Percentiles rank a stretch among this genome's conserved stretches.
These are phyloP conservation scores for Tetrax tetrax DNA, from an alignment of 2,113 vertebrate genomes.

Conservation along the genomic window DNA sequence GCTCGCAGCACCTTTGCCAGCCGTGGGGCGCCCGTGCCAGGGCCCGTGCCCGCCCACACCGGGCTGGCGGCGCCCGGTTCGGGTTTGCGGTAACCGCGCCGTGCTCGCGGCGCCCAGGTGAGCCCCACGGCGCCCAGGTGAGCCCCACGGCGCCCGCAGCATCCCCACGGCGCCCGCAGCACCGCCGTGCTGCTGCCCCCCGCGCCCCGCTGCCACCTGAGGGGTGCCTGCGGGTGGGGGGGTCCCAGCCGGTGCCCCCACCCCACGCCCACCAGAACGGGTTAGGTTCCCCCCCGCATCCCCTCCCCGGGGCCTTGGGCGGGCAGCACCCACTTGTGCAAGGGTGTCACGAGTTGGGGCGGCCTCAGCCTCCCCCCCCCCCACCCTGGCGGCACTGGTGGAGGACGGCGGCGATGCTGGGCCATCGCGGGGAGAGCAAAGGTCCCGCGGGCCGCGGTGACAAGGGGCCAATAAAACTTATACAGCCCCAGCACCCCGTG, in stretches of 20 bases:
- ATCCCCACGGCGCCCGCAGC: not conserved
- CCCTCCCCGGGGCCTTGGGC: not conserved
- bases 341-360: slow-evolving; percentile 6
- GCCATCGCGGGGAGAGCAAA: not conserved
- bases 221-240: too few species aligned
- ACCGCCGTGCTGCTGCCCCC: not conserved
- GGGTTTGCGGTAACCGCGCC: not conserved
- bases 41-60: not conserved
- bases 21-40: accelerated
- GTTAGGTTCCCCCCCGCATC: not conserved
- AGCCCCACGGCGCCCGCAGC: accelerated
- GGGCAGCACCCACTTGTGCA: not conserved
- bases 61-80: not conserved
- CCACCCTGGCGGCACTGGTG: not conserved
- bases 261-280: not conserved
- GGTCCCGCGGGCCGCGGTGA: not conserved
- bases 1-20: not conserved
- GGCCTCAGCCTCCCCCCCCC: not conserved
- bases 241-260: accelerated
- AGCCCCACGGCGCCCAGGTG: not conserved
- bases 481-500: not conserved
- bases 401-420: not conserved
- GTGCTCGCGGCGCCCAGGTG: not conserved
- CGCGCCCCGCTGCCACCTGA: not conserved
- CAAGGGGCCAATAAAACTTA: slow-evolving; percentile 36